Base-by-base conservation (phyloP, 2,888 invertebrate species). In the Phortica magna region DNA sequence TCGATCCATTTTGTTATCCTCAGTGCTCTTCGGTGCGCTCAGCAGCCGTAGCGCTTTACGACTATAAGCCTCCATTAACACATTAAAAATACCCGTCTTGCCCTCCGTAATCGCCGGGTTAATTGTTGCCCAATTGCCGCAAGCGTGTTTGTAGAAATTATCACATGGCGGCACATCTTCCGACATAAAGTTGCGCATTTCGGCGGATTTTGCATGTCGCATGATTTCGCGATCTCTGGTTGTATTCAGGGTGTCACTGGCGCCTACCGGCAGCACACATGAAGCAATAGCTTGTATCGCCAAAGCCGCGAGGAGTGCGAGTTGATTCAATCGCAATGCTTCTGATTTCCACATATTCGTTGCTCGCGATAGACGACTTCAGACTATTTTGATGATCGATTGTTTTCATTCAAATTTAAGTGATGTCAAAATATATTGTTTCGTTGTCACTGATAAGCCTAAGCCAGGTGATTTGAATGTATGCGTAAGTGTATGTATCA, bases 81-180 rank as follows among this genome's bases (percentile, higher is more conserved):
- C 73, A 73, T 80, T 80, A 31, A 84, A 78, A 5, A 88, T 81
- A 7, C 82, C 81, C 14, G 83, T 83, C 65, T 82, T 71, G 7
- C 70, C 31, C 0, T 65, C 43, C 2, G 78, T 73, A 9, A 71
- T 77, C 14, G 89, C 85, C 14, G 89, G 89, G 76, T 89, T 85
- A 2, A 86, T 80, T 17, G 77, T 78, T 0, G 78, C 80, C 85
- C 86, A 91, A 74, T 87, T 89, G 0, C 91, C 91, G n/a, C 91
- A 91, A 7, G 91, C 88, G 68, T 89, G 87, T 39, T 79, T 81
- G 71, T 90, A 90, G 77, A 90, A 91, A 73, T 90, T 87, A 57
- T 85, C 82, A 64, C 91, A 91, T 10, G 92, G 89, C 65, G 77
- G 73, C 10, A 84, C 83, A 0, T 75, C 74, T 9, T 55, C 70